Base-by-base conservation (phyloP, 1,140 invertebrate species). In the Latrodectus geometricus region DNA sequence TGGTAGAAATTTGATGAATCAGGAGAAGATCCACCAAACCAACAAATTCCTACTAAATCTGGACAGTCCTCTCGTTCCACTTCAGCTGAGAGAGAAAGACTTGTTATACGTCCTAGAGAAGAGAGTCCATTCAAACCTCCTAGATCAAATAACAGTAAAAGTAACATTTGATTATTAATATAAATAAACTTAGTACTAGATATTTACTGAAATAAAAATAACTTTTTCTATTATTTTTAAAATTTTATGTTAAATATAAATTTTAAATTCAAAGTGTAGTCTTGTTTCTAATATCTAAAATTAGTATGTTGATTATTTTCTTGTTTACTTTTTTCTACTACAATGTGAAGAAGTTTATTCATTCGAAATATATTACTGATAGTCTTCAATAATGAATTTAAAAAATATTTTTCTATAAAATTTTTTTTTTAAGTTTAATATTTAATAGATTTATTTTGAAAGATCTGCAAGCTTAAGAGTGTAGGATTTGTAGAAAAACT, bases 91-190 rank as follows among this genome's bases (percentile, higher is more conserved):
- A 49, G 79, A n/a, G 77, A 82, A 77, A 82, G 66, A 70, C 20
- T 76, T 15, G 73, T 86, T 17, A 86, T 89, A 61, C 54, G 84
- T 50, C 88, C 83, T 56, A 56, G 87, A 12, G 88, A 89, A 84
- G 88, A 86, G 50, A 89, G 88, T 85, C 88, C 88, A 49, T 88
- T 88, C 61, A 87, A 86, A 52, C 88, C 88, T 65, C 81, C 82
- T 9, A 61, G 61, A 15, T 75, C 76, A 73, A 70, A 50, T 50
- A 86, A 48, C 79, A 84, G 75, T 20, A 74, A 65, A 87, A 48
- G 88, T 89, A 65, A 81, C 73, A 81, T 48, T 61, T 20, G 12
- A 20, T 9, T 50, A 17, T 56, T 76, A 35, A 35, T 35, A 35
- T 35, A 1, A 35, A 35, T 5, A 35, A 35, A 35, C 35, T 35